Base-by-base conservation (phyloP, 2,113 vertebrate species). In the Pollachius pollachius region DNA sequence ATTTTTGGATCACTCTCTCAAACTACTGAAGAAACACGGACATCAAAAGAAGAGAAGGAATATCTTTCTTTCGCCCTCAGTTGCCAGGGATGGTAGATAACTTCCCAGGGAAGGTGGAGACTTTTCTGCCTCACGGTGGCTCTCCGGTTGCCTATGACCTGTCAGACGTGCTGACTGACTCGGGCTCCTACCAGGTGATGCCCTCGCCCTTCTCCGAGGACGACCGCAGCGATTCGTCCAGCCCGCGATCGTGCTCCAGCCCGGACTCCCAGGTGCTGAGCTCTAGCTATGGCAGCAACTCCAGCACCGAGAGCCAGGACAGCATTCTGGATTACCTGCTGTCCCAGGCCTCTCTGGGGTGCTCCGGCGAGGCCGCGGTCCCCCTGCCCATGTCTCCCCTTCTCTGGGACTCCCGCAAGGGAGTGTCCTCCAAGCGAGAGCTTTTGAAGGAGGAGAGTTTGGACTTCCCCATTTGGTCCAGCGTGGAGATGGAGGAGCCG, bases 241-340 rank as follows among this genome's bases (percentile, higher is more conserved):
- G 96, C 77, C 94, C 95, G 71, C 93, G 95, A 30, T 97, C 96
- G 62, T 97, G 96, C 66, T 95, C 95, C 77, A 97, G 95, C 76
- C 96, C 96, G 0, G 95, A 97, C 75, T 94, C 94, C 0, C 94
- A 94, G 74, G 88, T 93, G 41, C 93, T 94, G 63, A 94, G 95
- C 84, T 97, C 95, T 84, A 96, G 95, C 89, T 96, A 91, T 23
- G 83, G 92, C 6, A 93, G 94, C 73, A 89, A 86, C 0, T 92
- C 92, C 0, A 94, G 94, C 13, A 76, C 78, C 0, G 94, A 96
- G 86, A 92, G 93, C 64, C 94, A 95, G 88, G 95, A 96, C 84
- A 94, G 91, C 74, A 94, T 98, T 75, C 89, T 98, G 80, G 95
- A 98, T 84, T 95, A 94, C 75, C 88, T 98, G 67, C 85, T 98